Percentiles rank a stretch among this genome's conserved stretches.
These are phyloP conservation scores for Pinna nobilis DNA, from an alignment of 1,140 invertebrate species.

Conservation along the genomic window DNA sequence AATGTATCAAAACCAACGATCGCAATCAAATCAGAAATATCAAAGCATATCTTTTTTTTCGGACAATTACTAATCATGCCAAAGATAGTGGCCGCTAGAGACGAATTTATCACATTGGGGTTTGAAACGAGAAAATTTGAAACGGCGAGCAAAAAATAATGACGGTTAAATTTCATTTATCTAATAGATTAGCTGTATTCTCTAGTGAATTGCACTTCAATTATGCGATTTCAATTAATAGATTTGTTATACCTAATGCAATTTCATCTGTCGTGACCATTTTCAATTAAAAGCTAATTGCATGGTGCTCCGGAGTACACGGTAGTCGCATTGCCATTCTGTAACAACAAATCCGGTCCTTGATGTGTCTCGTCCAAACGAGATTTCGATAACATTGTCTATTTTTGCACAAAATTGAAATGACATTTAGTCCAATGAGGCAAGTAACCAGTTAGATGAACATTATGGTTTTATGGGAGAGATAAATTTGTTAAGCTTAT, in stretches of 20 bases:
- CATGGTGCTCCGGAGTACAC: constrained; percentile 24
- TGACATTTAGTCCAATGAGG: not conserved
- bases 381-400: constrained; percentile 7
- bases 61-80: constrained; percentile 38
- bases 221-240: constrained; percentile 58
- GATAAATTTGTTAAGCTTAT: not conserved
- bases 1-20: no score
- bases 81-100: constrained; percentile 36
- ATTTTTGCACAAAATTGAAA: not conserved
- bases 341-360: constrained; percentile 28
- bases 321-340: constrained; percentile 25
- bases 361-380: not conserved
- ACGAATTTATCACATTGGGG: constrained; percentile 40
- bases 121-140: constrained; percentile 37
- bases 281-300: constrained; percentile 55
- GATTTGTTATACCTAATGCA: constrained; percentile 52
- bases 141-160: constrained; percentile 35
- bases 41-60: no score
- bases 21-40: no score
- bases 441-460: not conserved
- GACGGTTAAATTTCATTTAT: constrained; percentile 44
- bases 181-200: constrained; percentile 58
- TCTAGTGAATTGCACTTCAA: constrained; percentile 41
- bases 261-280: constrained; percentile 49
- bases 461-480: constrained; percentile 10